phyloP scores from a whole-genome alignment of 2,888 invertebrate genomes.

The Harpalus rubripes region DNA sequence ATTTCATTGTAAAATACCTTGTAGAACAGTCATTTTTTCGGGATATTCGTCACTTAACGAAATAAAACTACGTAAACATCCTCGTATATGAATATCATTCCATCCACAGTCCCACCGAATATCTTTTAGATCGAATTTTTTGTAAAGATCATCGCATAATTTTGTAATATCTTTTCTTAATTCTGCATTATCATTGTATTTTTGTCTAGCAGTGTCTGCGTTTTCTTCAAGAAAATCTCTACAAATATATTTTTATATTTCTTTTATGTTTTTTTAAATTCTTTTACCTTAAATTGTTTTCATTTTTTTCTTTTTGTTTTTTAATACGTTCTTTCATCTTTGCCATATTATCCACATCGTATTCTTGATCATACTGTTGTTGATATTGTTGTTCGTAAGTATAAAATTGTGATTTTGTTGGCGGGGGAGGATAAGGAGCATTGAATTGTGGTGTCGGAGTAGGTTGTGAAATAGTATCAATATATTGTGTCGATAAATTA shows the following conservation, averaged over 20 bases:
- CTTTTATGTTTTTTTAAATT: conserved; percentile 70
- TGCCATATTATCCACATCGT: conserved; percentile 79
- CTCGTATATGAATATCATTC: conserved; percentile 93
- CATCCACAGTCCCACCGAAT: conserved; percentile 91
- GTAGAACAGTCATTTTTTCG: conserved; percentile 83
- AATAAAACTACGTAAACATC: conserved; percentile 91
- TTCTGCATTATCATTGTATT: conserved; percentile 83
- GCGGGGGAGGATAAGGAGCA: neutral
- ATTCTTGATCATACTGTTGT: conserved; percentile 74
- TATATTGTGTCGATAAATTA: conserved; percentile 91
- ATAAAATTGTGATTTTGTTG: conserved; percentile 20
- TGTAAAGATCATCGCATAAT: conserved; percentile 81
- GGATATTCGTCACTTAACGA: conserved; percentile 88
- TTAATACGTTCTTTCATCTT: conserved; percentile 78
- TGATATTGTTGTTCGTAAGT: conserved; percentile 7
- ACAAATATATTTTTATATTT: conserved; percentile 70
- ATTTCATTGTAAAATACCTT: conserved; percentile 83
- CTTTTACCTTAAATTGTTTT: conserved; percentile 74
- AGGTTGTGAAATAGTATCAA: conserved; percentile 83
- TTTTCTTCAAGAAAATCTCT: conserved; percentile 83
- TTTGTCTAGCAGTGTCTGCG: conserved; percentile 82
- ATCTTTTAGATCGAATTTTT: conserved; percentile 80
- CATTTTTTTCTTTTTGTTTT: conserved; percentile 76
- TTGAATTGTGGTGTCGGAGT: conserved; percentile 26
- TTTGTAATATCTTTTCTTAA: conserved; percentile 87